These are phyloP conservation scores for Thecophora atra DNA, from an alignment of 2,888 invertebrate species.

Conservation along the genomic window DNA sequence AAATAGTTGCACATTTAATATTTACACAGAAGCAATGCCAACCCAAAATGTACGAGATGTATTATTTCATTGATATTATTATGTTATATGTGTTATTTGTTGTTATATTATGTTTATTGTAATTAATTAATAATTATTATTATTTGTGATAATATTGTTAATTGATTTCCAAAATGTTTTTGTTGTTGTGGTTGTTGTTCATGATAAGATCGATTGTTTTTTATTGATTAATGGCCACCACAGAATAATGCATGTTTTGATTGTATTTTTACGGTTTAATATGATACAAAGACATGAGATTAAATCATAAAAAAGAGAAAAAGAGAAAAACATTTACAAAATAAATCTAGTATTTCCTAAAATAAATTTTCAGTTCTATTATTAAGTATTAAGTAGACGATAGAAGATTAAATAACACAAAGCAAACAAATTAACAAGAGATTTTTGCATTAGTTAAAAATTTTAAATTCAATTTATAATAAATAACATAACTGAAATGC, in stretches of 20 bases:
- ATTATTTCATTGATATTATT: neutral
- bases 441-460: neutral
- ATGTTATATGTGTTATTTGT: conserved; percentile 9
- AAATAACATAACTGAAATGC: neutral
- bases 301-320: conserved; percentile 58
- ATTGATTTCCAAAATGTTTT: neutral
- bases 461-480: neutral
- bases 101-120: conserved; percentile 12
- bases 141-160: conserved; percentile 7
- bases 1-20: conserved; percentile 19
- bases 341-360: conserved; percentile 52
- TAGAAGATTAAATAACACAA: conserved; percentile 11
- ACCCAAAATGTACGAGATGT: conserved; percentile 11
- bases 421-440: conserved; percentile 1
- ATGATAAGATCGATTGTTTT: conserved; percentile 35
- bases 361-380: conserved; percentile 37
- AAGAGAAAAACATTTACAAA: conserved; percentile 61
- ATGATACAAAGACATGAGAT: conserved; percentile 45
- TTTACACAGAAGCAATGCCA: conserved; percentile 24
- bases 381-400: neutral
- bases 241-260: conserved; percentile 47
- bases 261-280: conserved; percentile 45
- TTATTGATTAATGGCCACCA: conserved; percentile 53
- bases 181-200: conserved; percentile 13
- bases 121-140: conserved; percentile 14